phyloP scores from a whole-genome alignment of 1,140 invertebrate genomes.

The Drosophila tristis region DNA sequence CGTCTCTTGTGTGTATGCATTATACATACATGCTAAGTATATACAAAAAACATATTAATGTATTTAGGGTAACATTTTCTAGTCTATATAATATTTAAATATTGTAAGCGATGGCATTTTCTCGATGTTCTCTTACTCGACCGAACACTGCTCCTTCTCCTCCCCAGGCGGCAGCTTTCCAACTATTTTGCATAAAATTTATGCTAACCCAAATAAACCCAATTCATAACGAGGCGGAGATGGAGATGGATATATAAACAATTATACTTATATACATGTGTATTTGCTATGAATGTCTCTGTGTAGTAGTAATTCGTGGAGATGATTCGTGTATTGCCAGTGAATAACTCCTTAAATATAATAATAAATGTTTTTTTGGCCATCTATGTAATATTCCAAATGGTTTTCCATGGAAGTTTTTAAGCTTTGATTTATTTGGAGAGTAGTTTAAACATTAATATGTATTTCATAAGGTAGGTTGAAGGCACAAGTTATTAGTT shows the following conservation, averaged over 20 bases:
- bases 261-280: conserved; percentile 28
- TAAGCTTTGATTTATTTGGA: too few species aligned
- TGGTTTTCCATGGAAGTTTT: conserved; percentile 2
- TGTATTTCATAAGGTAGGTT: background rate
- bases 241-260: conserved; percentile 3
- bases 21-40: conserved; percentile 36
- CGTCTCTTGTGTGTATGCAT: conserved; percentile 26
- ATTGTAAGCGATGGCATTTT: conserved; percentile 53
- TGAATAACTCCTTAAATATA: conserved; percentile 44
- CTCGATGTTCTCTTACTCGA: conserved; percentile 25
- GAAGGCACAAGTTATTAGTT: background rate
- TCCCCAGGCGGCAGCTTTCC: background rate
- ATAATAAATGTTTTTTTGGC: conserved; percentile 53
- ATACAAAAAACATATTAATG: conserved; percentile 54
- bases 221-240: background rate
- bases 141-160: conserved; percentile 1
- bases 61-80: conserved; percentile 58
- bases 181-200: conserved; percentile 1
- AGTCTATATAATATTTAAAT: conserved; percentile 49
- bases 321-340: conserved; percentile 10
- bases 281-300: conserved; percentile 21
- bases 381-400: conserved; percentile 35
- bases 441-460: too few species aligned
- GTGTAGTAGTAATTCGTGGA: too few species aligned
- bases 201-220: background rate